Evolutionary conservation across 2,797 vertebrate genomes (phyloP), one percentile per base, ranked within the genome.

Genomic region (Botia kubotai): DNA sequence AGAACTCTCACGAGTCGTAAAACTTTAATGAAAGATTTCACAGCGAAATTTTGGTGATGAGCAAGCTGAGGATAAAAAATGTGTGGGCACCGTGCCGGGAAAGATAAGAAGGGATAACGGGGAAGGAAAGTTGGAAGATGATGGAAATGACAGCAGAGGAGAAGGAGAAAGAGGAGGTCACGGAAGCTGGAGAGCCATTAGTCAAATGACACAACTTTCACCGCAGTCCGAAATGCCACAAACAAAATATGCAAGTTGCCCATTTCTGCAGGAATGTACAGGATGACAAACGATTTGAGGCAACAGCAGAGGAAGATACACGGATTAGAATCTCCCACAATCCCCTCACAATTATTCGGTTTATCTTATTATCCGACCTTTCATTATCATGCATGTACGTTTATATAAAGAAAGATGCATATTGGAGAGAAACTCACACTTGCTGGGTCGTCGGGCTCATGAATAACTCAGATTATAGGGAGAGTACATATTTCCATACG

Each of bases 21-120:
- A 85, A 85, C 79, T 83, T 80, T 87, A 85, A 87, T 87, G 83
- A 87, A 79, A 82, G 83, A 83, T 85, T 83, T 85, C 69, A 75
- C 57, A 72, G 72, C 65, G 81, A 83, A 75, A 75, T 57, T 81
- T 55, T 76, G 79, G 75, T 62, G 55, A 55, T 58, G 76, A 85
- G 75, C 57, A 79, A 75, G 63, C 65, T 17, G 67, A 26, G 66
- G 50, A 58, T 67, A 39, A 68, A 71, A 72, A 62, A 26, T 26
- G 7, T 72, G 72, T 58, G 77, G 78, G 60, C 67, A 19, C 48
- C 12, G 19, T 86, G 80, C 77, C 78, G 26, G 10, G 66, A 58
- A 75, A 81, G 79, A 86, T 85, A 86, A 85, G 65, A 60, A 72
- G 65, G 67, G 70, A 48, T 80, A 52, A 74, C 66, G 73, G 78